Percentiles rank a stretch among this genome's conserved stretches.
Conservation (phyloP, 2,797 vertebrate species). For the Notoglanidium macrostoma region DNA sequence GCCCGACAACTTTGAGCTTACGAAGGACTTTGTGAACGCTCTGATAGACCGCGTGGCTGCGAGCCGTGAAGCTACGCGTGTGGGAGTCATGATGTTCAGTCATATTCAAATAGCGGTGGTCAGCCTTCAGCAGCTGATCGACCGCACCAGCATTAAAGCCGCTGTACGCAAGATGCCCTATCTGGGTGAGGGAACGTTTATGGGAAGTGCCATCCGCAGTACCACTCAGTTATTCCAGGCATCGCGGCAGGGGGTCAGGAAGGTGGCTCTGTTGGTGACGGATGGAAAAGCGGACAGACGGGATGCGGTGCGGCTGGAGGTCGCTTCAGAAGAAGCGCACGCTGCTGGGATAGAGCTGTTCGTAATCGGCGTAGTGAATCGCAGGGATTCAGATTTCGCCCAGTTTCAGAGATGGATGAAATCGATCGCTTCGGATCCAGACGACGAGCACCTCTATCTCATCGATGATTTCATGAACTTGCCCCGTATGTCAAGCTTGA, state of each 20-base stretch:
- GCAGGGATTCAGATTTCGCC: constrained; percentile 68
- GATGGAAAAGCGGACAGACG: constrained; percentile 78
- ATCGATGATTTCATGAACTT: constrained; percentile 79
- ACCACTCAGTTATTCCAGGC: constrained; percentile 73
- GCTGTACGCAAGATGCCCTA: constrained; percentile 80
- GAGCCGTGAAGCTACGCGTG: constrained; percentile 64
- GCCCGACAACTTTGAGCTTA: constrained; percentile 80
- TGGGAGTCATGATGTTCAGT: constrained; percentile 85
- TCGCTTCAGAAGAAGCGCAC: constrained; percentile 68
- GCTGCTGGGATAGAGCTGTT: constrained; percentile 75
- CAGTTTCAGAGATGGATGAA: constrained; percentile 80
- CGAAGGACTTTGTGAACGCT: constrained; percentile 82
- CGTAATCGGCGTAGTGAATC: constrained; percentile 79
- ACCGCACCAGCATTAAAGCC: constrained; percentile 72
- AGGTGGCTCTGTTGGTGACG: constrained; percentile 81
- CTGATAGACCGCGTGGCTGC: constrained; percentile 74
- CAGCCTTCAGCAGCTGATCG: constrained; percentile 72
- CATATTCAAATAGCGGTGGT: constrained; percentile 75
- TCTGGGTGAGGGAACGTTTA: constrained; percentile 84
- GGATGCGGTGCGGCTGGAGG: constrained; percentile 70
- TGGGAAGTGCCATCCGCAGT: constrained; percentile 78
- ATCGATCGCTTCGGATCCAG: constrained; percentile 80
- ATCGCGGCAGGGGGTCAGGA: constrained; percentile 71
- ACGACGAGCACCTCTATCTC: constrained; percentile 77
- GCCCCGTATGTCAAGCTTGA: constrained; percentile 59